Conservation (phyloP, 2,888 invertebrate genomes). For the Tipula lateralis region DNA sequence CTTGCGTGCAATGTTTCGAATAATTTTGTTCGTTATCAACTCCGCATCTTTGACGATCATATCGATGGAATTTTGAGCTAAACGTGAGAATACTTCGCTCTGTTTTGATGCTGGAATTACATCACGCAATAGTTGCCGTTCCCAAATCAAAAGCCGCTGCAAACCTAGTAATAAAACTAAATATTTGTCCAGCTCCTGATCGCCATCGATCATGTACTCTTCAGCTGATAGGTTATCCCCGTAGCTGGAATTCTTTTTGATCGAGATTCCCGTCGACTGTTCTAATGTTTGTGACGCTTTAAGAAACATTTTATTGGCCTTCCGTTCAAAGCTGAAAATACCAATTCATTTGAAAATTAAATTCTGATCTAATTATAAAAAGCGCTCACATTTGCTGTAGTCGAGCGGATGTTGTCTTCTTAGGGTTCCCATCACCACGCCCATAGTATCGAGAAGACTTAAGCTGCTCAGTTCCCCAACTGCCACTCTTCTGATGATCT, state of each 20-base stretch:
- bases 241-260: conserved; percentile 53
- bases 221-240: conserved; percentile 46
- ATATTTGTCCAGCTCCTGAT: conserved; percentile 80
- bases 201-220: conserved; percentile 53
- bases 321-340: conserved; percentile 66
- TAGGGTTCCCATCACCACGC: conserved; percentile 59
- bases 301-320: conserved; percentile 76
- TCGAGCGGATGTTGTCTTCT: conserved; percentile 70
- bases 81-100: conserved; percentile 74
- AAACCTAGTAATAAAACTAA: conserved; percentile 76
- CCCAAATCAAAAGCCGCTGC: conserved; percentile 81
- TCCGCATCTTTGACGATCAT: conserved; percentile 82
- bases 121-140: conserved; percentile 74
- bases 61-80: conserved; percentile 80
- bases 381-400: conserved; percentile 72
- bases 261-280: conserved; percentile 72
- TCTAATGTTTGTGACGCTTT: conserved; percentile 79
- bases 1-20: conserved; percentile 68
- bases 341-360: too few relatives aligned
- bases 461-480: conserved; percentile 66
- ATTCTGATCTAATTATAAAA: background rate
- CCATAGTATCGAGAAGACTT: conserved; percentile 51
- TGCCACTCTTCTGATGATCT: conserved; percentile 74
- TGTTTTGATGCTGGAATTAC: conserved; percentile 78
- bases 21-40: conserved; percentile 69